Percentiles rank a stretch among this genome's conserved stretches.
phyloP scores from a whole-genome alignment of 2,888 invertebrate genomes.

The Aplocera efformata region DNA sequence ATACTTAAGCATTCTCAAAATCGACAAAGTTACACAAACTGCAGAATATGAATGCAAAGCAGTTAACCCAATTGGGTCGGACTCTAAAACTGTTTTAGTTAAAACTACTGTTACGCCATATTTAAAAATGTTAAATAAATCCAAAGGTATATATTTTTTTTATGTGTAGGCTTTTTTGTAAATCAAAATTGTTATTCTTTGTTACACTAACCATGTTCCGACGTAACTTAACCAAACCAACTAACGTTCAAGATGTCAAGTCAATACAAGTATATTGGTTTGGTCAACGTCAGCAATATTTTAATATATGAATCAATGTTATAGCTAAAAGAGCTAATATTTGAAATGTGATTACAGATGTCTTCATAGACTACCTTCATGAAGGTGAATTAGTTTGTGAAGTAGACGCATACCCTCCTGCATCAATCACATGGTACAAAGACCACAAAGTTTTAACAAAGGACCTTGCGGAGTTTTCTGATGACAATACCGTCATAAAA shows the following conservation, averaged over 20 bases:
- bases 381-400: conserved; percentile 5
- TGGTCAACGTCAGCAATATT: too few relatives aligned
- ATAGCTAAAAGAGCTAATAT: too few relatives aligned
- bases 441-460: not conserved
- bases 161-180: not conserved
- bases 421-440: conserved; percentile 13
- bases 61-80: conserved; percentile 33
- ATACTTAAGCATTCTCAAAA: conserved; percentile 40
- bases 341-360: conserved; percentile 3
- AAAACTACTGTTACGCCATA: not conserved
- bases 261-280: too few relatives aligned
- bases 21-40: conserved; percentile 37
- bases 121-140: conserved; percentile 1
- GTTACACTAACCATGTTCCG: too few relatives aligned
- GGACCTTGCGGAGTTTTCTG: conserved; percentile 5
- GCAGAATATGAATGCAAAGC: conserved; percentile 46
- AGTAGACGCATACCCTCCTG: conserved; percentile 11
- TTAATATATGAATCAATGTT: too few relatives aligned
- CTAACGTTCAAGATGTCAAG: too few relatives aligned
- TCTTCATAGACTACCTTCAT: not conserved
- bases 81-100: not conserved
- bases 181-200: too few relatives aligned
- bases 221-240: too few relatives aligned
- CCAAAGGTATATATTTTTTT: conserved; percentile 6
- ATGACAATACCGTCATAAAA: conserved; percentile 7